Evolutionary conservation across 2,888 invertebrate genomes (phyloP), one percentile per base, ranked within the genome.

Genomic region (Melieria picta): DNA sequence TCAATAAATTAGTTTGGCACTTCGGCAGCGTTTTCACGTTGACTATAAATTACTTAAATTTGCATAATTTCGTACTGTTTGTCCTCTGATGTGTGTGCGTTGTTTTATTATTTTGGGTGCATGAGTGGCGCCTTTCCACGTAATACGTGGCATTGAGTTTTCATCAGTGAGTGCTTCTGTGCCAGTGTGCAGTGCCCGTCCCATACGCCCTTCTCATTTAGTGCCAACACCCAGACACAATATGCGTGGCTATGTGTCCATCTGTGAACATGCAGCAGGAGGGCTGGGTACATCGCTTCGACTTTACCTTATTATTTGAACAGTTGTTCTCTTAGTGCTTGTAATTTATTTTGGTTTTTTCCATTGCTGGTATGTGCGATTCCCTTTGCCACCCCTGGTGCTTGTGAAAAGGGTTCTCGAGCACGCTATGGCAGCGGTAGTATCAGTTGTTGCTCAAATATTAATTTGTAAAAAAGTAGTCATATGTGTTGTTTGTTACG

Each of bases 301-400:
- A 83, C 83, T 80, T 82, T 79, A 79, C 80, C 81, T 82, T 79
- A 82, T 83, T 83, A 82, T 83, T 78, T 80, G 82, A 84, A 82
- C 84, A 84, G 85, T 85, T 83, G 83, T 83, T 80, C 82, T 79
- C 80, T 83, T 85, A 82, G 84, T 81, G 84, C 81, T 79, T 79
- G 83, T 84, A 84, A 84, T 84, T 85, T 85, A 84, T 84, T 85
- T 84, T 76, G 81, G 65, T 74, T 72, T 78, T 71, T 67, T 65
- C 65, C 62, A 47, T 52, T 11, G 70, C 69, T 74, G 61, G 72
- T 50, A 50, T 45, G 13, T 43, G 30, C 30, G 64, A 71, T 69
- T 69, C 43, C 62, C 74, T 70, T 72, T 74, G 58, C 60, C 61
- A 72, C 74, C 77, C 75, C 66, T 71, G 62, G 69, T 69, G 30